Base-by-base conservation (phyloP, 2,797 vertebrate genomes). In the Geotrypetes seraphini region DNA sequence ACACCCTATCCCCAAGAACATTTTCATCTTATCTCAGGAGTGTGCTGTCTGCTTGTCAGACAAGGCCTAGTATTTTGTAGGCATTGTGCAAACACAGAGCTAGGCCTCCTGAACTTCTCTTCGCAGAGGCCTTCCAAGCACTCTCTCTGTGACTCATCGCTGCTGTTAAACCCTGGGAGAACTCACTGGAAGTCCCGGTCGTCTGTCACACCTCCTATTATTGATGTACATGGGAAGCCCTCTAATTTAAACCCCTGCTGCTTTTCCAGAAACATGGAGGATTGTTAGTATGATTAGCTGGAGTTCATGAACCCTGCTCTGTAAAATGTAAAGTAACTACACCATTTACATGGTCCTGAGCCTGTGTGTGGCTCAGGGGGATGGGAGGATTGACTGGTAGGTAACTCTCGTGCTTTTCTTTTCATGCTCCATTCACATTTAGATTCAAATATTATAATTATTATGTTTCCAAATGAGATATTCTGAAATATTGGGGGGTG, bases 301-400 rank as follows among this genome's bases (percentile, higher is more conserved):
- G 69, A 81, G 83, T 83, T 85, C 83, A 78, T 77, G 83, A 84
- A 85, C 81, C 72, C 61, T 73, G 50, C 42, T 75, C 71, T 71
- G 64, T 70, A 66, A 73, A 75, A 79, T 78, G 75, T 61, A 78
- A 80, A 81, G 55, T 61, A 69, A 62, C 47, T 31, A 55, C 60
- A 69, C 71, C 73, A 81, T 80, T 81, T 75, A 75, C 73, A 81
- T 66, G 68, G 73, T 71, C 69, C 62, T 58, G 47, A 43, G 46
- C 53, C 57, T 22, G 27, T 23, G 26, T 25, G 48, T n/a, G n/a
- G n/a, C n/a, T n/a, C n/a, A n/a, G n/a, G n/a, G n/a, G n/a, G n/a
- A n/a, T n/a, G n/a, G n/a, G n/a, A n/a, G n/a, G n/a, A n/a, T n/a
- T n/a, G n/a, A n/a, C n/a, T n/a, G n/a, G n/a, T n/a, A n/a, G n/a